Evolutionary conservation across 1,140 invertebrate species (phyloP).

Genomic region (Onthophagus taurus): DNA sequence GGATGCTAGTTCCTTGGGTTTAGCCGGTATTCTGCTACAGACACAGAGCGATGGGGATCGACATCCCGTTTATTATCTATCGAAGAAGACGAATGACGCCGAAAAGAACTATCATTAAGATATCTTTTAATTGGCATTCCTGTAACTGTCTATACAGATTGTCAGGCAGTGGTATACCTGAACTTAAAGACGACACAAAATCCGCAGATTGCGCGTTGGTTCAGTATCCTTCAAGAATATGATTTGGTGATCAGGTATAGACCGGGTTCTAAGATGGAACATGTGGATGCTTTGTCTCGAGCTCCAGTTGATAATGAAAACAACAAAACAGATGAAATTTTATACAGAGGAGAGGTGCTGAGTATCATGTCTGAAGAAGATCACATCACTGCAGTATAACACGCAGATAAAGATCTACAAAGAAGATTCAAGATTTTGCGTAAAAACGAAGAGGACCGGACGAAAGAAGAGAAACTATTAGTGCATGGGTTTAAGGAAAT

Average conservation of each 20-base stretch:
- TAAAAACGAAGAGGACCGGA: not conserved
- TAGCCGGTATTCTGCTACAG: constrained; percentile 1
- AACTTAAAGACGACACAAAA: constrained; percentile 20
- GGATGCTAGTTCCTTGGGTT: constrained; percentile 22
- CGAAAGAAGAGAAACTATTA: constrained; percentile 1
- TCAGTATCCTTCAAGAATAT: constrained; percentile 22
- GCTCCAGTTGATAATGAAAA: constrained; percentile 7
- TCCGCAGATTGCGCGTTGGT: constrained; percentile 25
- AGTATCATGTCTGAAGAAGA: not conserved
- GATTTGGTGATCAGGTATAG: constrained; percentile 23
- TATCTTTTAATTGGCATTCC: constrained; percentile 32
- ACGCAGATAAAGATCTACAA: not conserved
- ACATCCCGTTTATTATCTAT: not conserved
- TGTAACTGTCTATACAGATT: constrained; percentile 36
- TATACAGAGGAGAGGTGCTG: not conserved
- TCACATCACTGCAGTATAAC: not conserved
- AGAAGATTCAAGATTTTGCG: not conserved
- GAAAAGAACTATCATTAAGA: constrained; percentile 27
- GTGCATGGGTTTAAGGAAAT: no score
- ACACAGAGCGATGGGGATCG: not conserved
- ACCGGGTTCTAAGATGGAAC: constrained; percentile 22
- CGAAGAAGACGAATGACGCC: constrained; percentile 17
- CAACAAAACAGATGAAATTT: not conserved
- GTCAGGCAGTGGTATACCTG: constrained; percentile 19
- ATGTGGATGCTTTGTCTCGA: constrained; percentile 30